A percentile compares a stretch with the other conserved stretches of the same genome.
Evolutionary conservation across 2,113 vertebrate genomes (phyloP).

Genomic region (Lepus americanus): DNA sequence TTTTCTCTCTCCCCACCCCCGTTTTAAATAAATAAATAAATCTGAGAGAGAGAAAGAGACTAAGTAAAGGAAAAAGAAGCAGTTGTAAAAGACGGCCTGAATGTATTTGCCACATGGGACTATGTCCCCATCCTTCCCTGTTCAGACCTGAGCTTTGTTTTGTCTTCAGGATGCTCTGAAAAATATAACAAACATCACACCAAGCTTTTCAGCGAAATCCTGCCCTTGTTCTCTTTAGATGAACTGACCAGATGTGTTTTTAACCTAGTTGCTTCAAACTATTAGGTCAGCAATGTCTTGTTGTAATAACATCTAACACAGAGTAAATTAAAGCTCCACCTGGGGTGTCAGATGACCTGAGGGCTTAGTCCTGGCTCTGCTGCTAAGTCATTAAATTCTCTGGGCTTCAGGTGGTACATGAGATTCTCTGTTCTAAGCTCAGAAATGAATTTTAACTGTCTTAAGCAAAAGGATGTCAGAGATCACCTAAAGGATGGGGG

Average conservation of each 20-base stretch:
- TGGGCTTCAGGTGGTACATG: conserved; percentile 37
- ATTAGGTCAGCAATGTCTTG: conserved; percentile 18
- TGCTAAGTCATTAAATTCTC: conserved; percentile 46
- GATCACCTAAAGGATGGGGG: not conserved
- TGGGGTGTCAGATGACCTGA: conserved; percentile 16
- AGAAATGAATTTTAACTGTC: conserved; percentile 65
- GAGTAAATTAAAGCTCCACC: conserved; percentile 23
- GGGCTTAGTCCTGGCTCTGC: not conserved
- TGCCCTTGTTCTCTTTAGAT: conserved; percentile 74
- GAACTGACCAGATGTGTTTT: conserved; percentile 65
- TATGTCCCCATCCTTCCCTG: conserved; percentile 56
- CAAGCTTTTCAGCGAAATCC: conserved; percentile 59
- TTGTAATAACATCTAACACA: conserved; percentile 29
- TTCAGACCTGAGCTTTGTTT: conserved; percentile 52
- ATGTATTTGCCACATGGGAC: conserved; percentile 50
- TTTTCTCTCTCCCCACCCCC: no score
- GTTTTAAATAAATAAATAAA: no score
- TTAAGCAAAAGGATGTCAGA: conserved; percentile 17
- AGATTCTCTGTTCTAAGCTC: conserved; percentile 55
- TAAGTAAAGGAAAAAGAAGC: conserved; percentile 46
- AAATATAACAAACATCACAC: conserved; percentile 63
- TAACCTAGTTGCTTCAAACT: conserved; percentile 54
- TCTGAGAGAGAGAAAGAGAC: not conserved
- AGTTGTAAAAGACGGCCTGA: conserved; percentile 16
- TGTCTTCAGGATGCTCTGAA: conserved; percentile 64